phyloP scores from a whole-genome alignment of 1,140 invertebrate species.

The Oscheius sp. region DNA sequence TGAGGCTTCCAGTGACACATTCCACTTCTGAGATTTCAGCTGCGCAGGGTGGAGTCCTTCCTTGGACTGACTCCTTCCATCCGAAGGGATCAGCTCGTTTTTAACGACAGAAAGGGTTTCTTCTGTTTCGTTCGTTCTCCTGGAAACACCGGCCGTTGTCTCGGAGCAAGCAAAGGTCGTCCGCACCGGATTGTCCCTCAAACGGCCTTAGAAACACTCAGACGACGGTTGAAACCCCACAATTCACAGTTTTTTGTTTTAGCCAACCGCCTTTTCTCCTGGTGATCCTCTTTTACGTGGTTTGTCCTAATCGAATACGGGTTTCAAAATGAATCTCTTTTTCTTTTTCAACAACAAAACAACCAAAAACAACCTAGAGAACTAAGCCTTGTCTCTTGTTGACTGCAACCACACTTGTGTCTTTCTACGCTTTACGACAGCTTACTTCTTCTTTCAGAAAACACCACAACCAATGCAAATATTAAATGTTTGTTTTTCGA shows the following conservation, averaged over 20 bases:
- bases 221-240: too few relatives aligned
- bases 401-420: too few relatives aligned
- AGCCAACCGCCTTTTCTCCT: too few relatives aligned
- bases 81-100: conserved; percentile 46
- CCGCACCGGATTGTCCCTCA: conserved; percentile 17
- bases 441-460: background rate
- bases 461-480: background rate
- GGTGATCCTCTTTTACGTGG: background rate
- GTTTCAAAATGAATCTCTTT: background rate
- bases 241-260: background rate
- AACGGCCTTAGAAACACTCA: background rate
- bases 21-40: conserved; percentile 35
- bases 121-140: conserved; percentile 62
- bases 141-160: conserved; percentile 27
- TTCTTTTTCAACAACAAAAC: background rate
- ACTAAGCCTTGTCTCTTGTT: too few relatives aligned
- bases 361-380: background rate
- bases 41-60: conserved; percentile 49
- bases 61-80: conserved; percentile 39
- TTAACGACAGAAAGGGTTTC: conserved; percentile 62
- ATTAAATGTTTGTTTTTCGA: background rate
- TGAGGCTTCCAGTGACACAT: background rate
- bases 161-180: conserved; percentile 48
- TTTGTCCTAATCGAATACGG: background rate
- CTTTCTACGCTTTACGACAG: background rate